Evolutionary conservation across 2,113 vertebrate species (phyloP).

Genomic region (Aphelocoma coerulescens): DNA sequence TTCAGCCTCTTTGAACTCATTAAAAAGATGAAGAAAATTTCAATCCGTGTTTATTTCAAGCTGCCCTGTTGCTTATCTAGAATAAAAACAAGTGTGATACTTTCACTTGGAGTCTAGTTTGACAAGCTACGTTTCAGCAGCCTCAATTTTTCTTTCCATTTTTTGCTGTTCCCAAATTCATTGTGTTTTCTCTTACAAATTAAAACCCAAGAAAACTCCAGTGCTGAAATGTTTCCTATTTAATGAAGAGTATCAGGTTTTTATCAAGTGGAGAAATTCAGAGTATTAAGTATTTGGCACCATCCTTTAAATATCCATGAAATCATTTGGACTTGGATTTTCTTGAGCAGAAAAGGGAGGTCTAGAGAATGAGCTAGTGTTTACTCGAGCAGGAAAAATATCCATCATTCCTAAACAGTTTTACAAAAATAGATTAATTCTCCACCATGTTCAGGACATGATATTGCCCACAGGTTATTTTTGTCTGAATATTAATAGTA

Average conservation of each 20-base stretch:
- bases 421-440: constrained; percentile 19
- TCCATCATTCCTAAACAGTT: constrained; percentile 24
- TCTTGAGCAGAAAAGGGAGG: not conserved
- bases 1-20: constrained; percentile 22
- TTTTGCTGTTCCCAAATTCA: not conserved
- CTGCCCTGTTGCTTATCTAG: constrained; percentile 1
- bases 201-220: not conserved
- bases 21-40: constrained; percentile 44
- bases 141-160: not conserved
- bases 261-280: not conserved
- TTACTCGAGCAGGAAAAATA: constrained; percentile 8
- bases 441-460: not conserved
- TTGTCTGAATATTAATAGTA: constrained; percentile 10
- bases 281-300: not conserved
- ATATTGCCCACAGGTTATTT: constrained; percentile 39
- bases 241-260: not conserved
- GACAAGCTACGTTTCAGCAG: not conserved
- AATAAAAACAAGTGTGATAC: constrained; percentile 4
- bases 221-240: not conserved
- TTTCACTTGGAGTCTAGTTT: constrained; percentile 12
- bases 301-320: not conserved
- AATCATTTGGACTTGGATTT: constrained; percentile 13
- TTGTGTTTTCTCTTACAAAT: not conserved
- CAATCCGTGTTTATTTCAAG: constrained; percentile 23
- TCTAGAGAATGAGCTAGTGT: not conserved